Conservation (phyloP, 2,888 invertebrate genomes). For the Eudemis profundana region DNA sequence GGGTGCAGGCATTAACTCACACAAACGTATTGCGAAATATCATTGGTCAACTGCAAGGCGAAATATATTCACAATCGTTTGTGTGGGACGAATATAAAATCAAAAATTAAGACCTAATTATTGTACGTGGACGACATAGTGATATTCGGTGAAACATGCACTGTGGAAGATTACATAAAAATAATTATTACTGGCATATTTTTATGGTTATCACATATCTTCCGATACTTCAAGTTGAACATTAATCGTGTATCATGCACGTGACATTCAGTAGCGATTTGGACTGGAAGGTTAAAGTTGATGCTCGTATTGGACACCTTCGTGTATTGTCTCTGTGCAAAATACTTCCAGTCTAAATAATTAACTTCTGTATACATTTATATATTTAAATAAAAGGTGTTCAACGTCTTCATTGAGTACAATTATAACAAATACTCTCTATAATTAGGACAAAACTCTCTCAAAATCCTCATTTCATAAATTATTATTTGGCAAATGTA, state of each 20-base stretch:
- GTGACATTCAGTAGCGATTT: conserved; percentile 59
- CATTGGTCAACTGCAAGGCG: conserved; percentile 16
- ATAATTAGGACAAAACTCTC: too few relatives aligned
- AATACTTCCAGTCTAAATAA: conserved; percentile 28
- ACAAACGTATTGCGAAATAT: conserved; percentile 58
- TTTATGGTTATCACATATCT: conserved; percentile 16
- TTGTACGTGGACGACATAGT: conserved; percentile 70
- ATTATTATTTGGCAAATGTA: too few relatives aligned
- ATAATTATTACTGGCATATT: conserved; percentile 35
- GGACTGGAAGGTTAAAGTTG: conserved; percentile 59
- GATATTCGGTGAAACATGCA: conserved; percentile 81
- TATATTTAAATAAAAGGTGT: not conserved
- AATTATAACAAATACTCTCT: too few relatives aligned
- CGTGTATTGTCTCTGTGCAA: not conserved
- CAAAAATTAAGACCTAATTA: conserved; percentile 64
- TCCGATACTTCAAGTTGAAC: conserved; percentile 9
- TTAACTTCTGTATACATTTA: conserved; percentile 19
- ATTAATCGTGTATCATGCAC: conserved; percentile 65
- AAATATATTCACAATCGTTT: conserved; percentile 53
- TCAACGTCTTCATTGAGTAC: conserved; percentile 1
- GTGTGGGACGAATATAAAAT: conserved; percentile 66
- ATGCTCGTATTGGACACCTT: not conserved
- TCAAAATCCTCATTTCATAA: too few relatives aligned
- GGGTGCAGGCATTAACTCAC: conserved; percentile 77
- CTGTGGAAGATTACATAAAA: conserved; percentile 64